Base-by-base conservation (phyloP, 2,113 vertebrate species). In the Eubucco bourcierii region DNA sequence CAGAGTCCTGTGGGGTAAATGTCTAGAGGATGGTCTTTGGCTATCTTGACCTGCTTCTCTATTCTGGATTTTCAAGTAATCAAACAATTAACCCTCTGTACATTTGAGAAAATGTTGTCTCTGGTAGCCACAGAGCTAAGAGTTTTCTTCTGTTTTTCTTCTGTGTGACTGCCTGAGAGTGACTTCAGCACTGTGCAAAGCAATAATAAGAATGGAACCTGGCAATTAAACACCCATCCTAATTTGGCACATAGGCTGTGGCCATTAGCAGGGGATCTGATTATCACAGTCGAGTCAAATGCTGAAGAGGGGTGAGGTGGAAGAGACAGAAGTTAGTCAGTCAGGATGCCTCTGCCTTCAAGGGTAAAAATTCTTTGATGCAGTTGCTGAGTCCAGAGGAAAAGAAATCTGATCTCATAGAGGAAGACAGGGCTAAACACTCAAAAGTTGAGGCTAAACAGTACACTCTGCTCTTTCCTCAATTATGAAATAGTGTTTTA, bases 261-360 rank as follows among this genome's bases (percentile, higher is more conserved):
- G 31, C 47, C 25, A 29, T 73, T 50, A 58, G n/a, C 31, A 78
- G 8, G 18, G 33, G 21, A 24, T 61, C 15, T 75, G 37, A 58
- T 37, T 27, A 15, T 50, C 63, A 59, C 0, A 46, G 1, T 20
- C 12, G 12, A 5, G 27, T 2, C 1, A 76, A 84, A 70, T 46
- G 24, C 10, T 77, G 52, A 77, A 63, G 16, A 77, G 24, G 15
- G 31, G 20, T 0, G 0, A 66, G 16, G 7, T 33, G 3, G 12
- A 78, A 78, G 9, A 82, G 8, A 6, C 31, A 68, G 10, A 7
- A 11, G 68, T 25, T 44, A 72, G 61, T 4, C 29, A 64, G 56
- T 44, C 34, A 56, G 16, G 29, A 31, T 56, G 58, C 28, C n/a
- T 37, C 19, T 24, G 3, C 15, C 20, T 63, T 74, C 34, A 67